Evolutionary conservation across 2,113 vertebrate species (phyloP), one percentile per base, ranked within the genome.

Genomic region (Phrynosoma platyrhinos): DNA sequence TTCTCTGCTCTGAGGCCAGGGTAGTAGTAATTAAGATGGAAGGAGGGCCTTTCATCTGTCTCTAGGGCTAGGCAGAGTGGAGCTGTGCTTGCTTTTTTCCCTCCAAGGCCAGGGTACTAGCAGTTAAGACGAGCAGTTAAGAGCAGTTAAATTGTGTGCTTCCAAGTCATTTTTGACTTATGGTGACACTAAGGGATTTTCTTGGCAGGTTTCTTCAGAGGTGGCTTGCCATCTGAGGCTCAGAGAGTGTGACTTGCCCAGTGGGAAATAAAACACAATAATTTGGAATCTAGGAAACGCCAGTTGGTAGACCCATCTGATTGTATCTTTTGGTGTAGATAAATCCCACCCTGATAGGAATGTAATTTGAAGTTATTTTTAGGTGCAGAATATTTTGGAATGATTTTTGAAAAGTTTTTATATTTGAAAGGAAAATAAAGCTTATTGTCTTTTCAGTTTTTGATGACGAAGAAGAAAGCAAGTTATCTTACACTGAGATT

Each of bases 391-490:
- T 62, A 82, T 88, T 66, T 71, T 36, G n/a, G 32, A 85, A 85
- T 80, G 36, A 72, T 42, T 79, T 91, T 71, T 89, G 1, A 40
- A 83, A 1, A 9, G 72, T 76, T 32, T 75, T 12, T 62, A 53
- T 20, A 88, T 88, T 42, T 42, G 79, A 27, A 64, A 71, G 62
- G 72, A 85, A 55, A 68, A 27, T 30, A 7, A 53, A 72, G 81
- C 86, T 27, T 71, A 27, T 87, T 81, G 77, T 91, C 82, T 90
- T 95, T 92, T 18, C 96, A 99, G 99, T 99, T 95, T 99, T 99
- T 95, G 98, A 99, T 91, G 98, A 99, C 76, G 99, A 99, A 95
- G 99, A 99, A 93, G 99, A 99, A 96, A 99, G 98, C 93, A 99
- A 99, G 94, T 95, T 99, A 89, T 97, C 98, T 5, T 99, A 99